phyloP scores from a whole-genome alignment of 2,797 vertebrate species.

The Sebastes vulpes region DNA sequence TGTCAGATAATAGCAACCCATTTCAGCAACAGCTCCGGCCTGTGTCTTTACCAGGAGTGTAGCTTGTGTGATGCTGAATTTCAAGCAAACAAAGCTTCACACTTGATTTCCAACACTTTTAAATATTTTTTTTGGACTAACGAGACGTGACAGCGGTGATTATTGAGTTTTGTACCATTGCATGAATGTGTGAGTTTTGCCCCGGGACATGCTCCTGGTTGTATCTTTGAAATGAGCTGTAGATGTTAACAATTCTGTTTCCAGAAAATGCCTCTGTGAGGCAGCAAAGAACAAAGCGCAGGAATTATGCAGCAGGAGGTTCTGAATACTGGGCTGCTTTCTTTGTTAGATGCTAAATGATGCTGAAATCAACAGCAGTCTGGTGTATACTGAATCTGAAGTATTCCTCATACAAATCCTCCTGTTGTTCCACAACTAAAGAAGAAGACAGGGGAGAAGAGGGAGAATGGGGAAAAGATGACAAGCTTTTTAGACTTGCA shows the following conservation, averaged over 20 bases:
- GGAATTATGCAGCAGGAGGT: background rate
- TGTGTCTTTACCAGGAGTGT: background rate
- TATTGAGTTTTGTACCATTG: constrained; percentile 42
- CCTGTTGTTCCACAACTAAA: background rate
- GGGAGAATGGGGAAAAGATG: background rate
- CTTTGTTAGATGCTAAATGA: constrained; percentile 3
- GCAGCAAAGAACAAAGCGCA: background rate
- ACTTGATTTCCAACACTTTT: background rate
- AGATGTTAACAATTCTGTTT: constrained; percentile 24
- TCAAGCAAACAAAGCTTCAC: background rate
- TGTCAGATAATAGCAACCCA: background rate
- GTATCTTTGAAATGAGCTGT: constrained; percentile 3
- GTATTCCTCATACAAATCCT: constrained; percentile 16
- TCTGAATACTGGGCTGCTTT: background rate
- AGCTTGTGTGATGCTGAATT: background rate
- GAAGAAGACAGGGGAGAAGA: background rate
- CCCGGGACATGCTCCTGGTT: constrained; percentile 23
- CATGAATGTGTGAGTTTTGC: constrained; percentile 43
- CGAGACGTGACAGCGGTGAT: constrained; percentile 40
- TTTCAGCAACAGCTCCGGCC: background rate
- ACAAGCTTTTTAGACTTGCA: background rate
- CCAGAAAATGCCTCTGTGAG: background rate
- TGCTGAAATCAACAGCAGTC: constrained; percentile 11
- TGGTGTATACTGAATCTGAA: constrained; percentile 8
- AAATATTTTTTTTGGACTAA: constrained; percentile 6